Conservation (phyloP, 2,888 invertebrate species). For the Eremobia ochroleuca region DNA sequence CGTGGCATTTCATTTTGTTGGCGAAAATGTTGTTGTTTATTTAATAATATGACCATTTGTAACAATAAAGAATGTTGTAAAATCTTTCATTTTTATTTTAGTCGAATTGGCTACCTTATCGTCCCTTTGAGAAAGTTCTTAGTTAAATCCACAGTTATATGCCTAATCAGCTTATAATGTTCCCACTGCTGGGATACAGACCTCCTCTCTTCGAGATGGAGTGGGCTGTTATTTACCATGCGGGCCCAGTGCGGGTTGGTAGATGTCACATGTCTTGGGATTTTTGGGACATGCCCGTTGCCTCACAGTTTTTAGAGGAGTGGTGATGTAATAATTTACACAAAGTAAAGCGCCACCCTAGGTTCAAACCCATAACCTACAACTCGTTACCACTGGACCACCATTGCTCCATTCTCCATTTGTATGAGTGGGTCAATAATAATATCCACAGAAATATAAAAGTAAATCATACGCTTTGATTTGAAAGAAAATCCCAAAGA, state of each 20-base stretch:
- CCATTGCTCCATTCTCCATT: neutral
- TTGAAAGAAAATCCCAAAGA: neutral
- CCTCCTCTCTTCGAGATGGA: neutral
- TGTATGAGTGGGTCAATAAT: neutral
- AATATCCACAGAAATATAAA: neutral
- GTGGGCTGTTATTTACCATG: neutral
- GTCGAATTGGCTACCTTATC: neutral
- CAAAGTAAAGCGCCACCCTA: neutral
- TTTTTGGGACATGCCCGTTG: neutral
- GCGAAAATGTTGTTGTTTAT: slow-evolving; percentile 48
- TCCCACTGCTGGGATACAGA: neutral
- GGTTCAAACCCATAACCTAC: neutral
- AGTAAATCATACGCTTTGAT: neutral
- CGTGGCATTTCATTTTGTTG: slow-evolving; percentile 50
- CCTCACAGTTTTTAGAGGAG: neutral
- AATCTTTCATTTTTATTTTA: neutral
- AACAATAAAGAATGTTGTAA: slow-evolving; percentile 59
- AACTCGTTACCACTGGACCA: neutral
- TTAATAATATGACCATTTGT: slow-evolving; percentile 36
- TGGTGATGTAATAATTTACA: neutral
- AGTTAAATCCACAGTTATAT: neutral
- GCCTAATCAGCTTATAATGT: neutral
- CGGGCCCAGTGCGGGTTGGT: neutral
- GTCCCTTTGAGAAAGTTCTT: neutral
- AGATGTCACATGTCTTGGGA: neutral